These are phyloP conservation scores for Oryzias dopingdopingensis DNA, from an alignment of 2,797 vertebrate genomes.

Conservation along the genomic window DNA sequence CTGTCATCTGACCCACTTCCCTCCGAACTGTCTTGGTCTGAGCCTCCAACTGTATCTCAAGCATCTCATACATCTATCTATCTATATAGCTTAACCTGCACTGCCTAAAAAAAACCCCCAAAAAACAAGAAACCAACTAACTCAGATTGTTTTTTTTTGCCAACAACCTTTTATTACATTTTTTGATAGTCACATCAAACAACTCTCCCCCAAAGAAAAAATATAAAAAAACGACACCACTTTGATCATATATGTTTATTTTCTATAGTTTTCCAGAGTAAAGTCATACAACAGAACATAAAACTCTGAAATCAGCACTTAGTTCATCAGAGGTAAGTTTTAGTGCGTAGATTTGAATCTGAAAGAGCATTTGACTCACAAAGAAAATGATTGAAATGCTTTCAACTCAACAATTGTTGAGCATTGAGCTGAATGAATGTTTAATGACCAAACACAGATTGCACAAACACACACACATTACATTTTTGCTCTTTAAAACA, in stretches of 20 bases:
- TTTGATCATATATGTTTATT: conserved; percentile 73
- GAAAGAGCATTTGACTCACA: not conserved
- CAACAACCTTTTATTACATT: no score
- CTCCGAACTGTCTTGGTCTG: no score
- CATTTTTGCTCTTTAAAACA: conserved; percentile 43
- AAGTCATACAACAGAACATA: conserved; percentile 42
- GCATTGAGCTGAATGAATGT: conserved; percentile 18
- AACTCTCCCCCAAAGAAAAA: no score
- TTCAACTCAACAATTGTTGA: not conserved
- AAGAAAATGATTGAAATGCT: not conserved
- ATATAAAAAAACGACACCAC: no score
- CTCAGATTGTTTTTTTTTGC: no score
- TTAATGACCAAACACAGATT: conserved; percentile 8
- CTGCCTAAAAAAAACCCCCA: no score
- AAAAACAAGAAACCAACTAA: no score
- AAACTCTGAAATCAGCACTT: conserved; percentile 21
- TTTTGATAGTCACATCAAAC: no score
- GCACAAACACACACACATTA: conserved; percentile 11
- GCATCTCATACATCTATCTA: no score
- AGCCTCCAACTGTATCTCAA: no score
- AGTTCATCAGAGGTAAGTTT: not conserved
- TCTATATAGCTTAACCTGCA: no score
- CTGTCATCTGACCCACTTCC: no score
- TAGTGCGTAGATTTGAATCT: not conserved
- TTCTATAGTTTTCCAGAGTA: conserved; percentile 70